These are phyloP conservation scores for Acanthornis magna DNA, from an alignment of 2,797 vertebrate species.

Conservation along the genomic window DNA sequence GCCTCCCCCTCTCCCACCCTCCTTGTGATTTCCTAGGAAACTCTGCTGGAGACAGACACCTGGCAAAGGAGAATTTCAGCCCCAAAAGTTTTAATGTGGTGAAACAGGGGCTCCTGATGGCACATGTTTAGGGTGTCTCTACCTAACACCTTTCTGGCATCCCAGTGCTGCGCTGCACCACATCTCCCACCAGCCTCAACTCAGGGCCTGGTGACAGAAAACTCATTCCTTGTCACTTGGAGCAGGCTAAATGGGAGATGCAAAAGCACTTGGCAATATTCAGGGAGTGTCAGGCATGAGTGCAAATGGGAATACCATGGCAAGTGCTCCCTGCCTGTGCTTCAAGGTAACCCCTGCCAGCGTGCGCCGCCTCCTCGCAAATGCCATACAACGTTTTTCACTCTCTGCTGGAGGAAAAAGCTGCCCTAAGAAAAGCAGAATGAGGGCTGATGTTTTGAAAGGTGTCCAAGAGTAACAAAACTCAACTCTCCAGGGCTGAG, in stretches of 20 bases:
- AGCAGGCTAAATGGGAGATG: neutral
- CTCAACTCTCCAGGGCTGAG: conserved; percentile 69
- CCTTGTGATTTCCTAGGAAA: conserved; percentile 20
- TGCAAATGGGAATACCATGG: neutral
- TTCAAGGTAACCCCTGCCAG: conserved; percentile 31
- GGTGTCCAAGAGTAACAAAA: conserved; percentile 78
- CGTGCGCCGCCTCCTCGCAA: neutral
- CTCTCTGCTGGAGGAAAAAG: conserved; percentile 67
- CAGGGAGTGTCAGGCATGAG: neutral
- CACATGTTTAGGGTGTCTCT: neutral
- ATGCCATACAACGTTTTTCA: conserved; percentile 52
- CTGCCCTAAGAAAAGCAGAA: conserved; percentile 67
- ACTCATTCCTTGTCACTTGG: neutral
- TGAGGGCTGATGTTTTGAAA: conserved; percentile 74
- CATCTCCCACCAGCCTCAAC: neutral
- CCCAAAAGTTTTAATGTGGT: neutral
- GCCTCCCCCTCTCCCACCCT: neutral
- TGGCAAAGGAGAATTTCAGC: neutral
- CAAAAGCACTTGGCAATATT: neutral
- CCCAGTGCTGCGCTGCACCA: neutral
- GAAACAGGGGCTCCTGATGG: neutral
- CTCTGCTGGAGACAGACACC: conserved; percentile 35
- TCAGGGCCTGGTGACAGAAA: neutral
- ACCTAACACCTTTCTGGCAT: neutral
- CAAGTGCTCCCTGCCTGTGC: neutral